Evolutionary conservation across 1,140 invertebrate genomes (phyloP), one percentile per base, ranked within the genome.

Genomic region (Ephestia elutella): DNA sequence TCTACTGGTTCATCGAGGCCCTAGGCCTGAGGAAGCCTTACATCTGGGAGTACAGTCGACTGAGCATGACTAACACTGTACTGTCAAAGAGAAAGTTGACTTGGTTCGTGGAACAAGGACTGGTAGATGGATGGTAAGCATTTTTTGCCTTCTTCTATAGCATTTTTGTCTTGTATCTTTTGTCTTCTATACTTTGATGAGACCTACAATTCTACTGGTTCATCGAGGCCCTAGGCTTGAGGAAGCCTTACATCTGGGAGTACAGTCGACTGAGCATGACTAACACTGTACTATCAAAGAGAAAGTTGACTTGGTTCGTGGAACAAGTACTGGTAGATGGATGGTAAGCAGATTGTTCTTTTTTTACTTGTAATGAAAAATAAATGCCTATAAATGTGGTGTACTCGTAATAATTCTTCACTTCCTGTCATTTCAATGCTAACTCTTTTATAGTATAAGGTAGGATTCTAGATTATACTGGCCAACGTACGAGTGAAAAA

Each of bases 241-340:
- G 98, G 57, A 96, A 96, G 74, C 97, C 97, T 0, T 91, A 98
- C 69, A 98, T 99, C 74, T 99, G 96, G 93, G 97, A 96, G 77
- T 99, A 99, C 87, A 95, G 95, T 75, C 87, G 91, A 65, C 88
- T 99, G 11, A 99, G 98, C 70, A 97, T 99, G 93, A 99, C 96
- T 4, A 97, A 99, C 71, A 99, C 98, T 19, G 97, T 99, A 35
- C 89, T 99, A 20, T 99, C 97, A 0, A 99, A 99, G 87, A 90
- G 98, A 61, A 99, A 98, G 84, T 90, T 99, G 0, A 98, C 98
- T 0, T 99, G 97, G 97, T 98, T 99, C 85, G 98, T 99, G 0
- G 92, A 97, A 18, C 91, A 98, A 76, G 94, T 95, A 15, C 81
- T 96, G 44, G 99, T 99, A 8, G 96, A 98, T 90, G 98, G 98